Evolutionary conservation across 2,113 vertebrate species (phyloP).

Genomic region (Diglossa brunneiventris): DNA sequence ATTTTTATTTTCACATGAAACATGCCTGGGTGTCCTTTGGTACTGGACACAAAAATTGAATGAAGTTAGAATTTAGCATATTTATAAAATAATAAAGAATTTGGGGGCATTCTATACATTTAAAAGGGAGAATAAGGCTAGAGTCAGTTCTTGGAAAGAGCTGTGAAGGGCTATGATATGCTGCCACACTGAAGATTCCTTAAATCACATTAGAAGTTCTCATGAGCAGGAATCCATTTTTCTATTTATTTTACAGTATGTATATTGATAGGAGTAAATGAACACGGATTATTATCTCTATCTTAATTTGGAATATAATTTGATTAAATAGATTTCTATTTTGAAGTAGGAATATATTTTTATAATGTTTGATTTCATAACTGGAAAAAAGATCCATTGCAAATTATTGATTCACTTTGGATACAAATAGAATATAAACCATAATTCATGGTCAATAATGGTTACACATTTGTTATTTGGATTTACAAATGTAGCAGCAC

Average conservation of each 20-base stretch:
- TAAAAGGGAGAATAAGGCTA: not conserved
- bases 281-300: not conserved
- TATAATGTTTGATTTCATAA: not conserved
- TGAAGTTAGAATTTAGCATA: not conserved
- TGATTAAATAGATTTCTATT: not conserved
- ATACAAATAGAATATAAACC: not conserved
- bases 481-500: not conserved
- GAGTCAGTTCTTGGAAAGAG: not conserved
- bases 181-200: not conserved
- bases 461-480: not conserved
- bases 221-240: not conserved
- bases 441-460: not conserved
- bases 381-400: not conserved
- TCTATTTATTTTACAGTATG: not conserved
- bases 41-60: not conserved
- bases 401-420: not conserved
- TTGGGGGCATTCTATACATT: not conserved
- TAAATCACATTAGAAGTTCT: not conserved
- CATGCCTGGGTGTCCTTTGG: not conserved
- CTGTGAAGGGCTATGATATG: not conserved
- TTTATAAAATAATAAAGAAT: not conserved
- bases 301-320: conserved; percentile 7
- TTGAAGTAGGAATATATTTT: not conserved
- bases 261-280: not conserved
- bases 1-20: not conserved